phyloP scores from a whole-genome alignment of 2,888 invertebrate species.

The Caenorhabditis sp. region DNA sequence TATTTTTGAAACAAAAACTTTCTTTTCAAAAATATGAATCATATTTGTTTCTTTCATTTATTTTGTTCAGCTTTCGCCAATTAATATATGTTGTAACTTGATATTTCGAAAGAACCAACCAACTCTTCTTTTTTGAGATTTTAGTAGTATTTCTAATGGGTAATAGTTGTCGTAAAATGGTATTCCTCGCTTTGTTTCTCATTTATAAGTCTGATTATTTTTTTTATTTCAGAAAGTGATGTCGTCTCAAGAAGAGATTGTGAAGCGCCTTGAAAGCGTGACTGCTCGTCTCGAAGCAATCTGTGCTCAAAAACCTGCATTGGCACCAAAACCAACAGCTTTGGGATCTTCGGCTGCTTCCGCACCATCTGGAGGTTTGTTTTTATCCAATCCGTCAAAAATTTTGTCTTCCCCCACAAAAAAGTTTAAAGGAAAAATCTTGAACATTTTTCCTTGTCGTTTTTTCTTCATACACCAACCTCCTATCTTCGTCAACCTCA shows the following conservation, averaged over 20 bases:
- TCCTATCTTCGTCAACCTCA: neutral
- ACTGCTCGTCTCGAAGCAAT: conserved; percentile 61
- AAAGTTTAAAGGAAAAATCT: conserved; percentile 3
- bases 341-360: conserved; percentile 4
- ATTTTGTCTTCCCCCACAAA: conserved; percentile 2
- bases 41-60: conserved; percentile 2
- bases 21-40: neutral
- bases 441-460: neutral
- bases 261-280: conserved; percentile 42
- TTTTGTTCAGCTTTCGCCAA: neutral
- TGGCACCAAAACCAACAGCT: conserved; percentile 64
- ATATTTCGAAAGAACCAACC: neutral
- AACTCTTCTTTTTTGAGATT: neutral
- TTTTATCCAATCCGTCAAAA: neutral
- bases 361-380: conserved; percentile 3
- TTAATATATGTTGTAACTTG: conserved; percentile 3
- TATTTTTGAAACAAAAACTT: conserved; percentile 1
- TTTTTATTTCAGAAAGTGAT: conserved; percentile 26
- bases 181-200: neutral
- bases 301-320: conserved; percentile 57
- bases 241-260: conserved; percentile 30
- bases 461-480: neutral
- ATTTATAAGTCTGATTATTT: neutral
- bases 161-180: neutral
- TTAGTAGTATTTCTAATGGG: neutral